A percentile compares a stretch with the other conserved stretches of the same genome.
Evolutionary conservation across 2,888 invertebrate genomes (phyloP).

Genomic region (Philaethria dido): DNA sequence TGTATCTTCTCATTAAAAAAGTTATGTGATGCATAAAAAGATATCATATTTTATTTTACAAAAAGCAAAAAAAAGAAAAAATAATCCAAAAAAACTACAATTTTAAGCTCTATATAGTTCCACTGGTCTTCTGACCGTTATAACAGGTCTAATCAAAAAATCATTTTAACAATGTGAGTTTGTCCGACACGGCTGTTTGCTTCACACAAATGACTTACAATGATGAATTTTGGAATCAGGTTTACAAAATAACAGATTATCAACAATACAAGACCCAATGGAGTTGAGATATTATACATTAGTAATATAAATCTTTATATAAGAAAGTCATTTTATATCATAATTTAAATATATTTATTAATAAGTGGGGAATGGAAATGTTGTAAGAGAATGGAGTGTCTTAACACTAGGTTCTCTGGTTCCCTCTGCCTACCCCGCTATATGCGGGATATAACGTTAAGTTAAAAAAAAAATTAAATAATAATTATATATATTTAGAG

Average conservation of each 20-base stretch:
- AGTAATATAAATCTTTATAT: not conserved
- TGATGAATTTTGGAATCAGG: conserved; percentile 30
- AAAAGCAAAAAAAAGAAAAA: not conserved
- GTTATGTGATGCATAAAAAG: too few relatives aligned
- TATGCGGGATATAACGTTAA: too few relatives aligned
- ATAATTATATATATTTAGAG: too few relatives aligned
- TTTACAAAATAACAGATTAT: conserved; percentile 34
- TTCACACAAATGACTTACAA: conserved; percentile 67
- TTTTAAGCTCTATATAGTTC: conserved; percentile 58
- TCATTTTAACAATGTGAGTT: conserved; percentile 80
- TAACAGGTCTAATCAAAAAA: conserved; percentile 80
- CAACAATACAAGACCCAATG: not conserved
- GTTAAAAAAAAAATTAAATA: too few relatives aligned
- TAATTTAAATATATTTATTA: not conserved
- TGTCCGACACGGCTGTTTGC: conserved; percentile 77
- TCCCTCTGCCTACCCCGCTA: too few relatives aligned
- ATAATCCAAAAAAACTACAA: not conserved
- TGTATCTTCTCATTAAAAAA: too few relatives aligned
- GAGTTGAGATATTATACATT: not conserved
- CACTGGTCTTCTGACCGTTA: conserved; percentile 68
- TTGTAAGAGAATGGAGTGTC: too few relatives aligned
- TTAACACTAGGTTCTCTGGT: too few relatives aligned
- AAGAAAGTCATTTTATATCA: too few relatives aligned
- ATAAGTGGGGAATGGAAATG: too few relatives aligned
- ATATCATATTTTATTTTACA: not conserved